Evolutionary conservation across 2,113 vertebrate genomes (phyloP).

Genomic region (Capreolus pygargus): DNA sequence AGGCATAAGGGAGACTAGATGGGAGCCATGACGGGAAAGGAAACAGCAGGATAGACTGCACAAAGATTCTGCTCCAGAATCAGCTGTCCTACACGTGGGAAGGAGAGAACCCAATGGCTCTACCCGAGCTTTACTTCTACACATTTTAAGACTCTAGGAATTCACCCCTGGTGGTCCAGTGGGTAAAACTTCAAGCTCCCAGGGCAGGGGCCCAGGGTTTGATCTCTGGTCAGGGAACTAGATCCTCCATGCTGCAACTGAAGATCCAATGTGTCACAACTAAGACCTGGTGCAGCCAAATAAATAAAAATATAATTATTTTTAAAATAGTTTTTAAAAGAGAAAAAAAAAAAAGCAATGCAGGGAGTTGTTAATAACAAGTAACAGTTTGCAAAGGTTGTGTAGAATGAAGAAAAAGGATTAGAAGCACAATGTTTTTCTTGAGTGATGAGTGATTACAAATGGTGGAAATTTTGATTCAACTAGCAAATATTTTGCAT

Average conservation of each 20-base stretch:
- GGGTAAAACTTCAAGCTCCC: not conserved
- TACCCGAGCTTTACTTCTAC: not conserved
- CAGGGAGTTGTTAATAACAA: not conserved
- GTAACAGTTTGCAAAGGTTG: not conserved
- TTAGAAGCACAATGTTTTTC: not conserved
- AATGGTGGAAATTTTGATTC: conserved; percentile 16
- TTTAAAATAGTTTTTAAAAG: not conserved
- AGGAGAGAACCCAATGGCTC: not conserved
- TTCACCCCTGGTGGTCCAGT: not conserved
- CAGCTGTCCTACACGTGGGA: rapidly evolving
- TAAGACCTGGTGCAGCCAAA: not conserved
- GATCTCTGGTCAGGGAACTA: not conserved
- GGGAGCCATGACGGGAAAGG: not conserved
- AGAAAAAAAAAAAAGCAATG: not conserved
- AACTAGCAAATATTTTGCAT: conserved; percentile 18
- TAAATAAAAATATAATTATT: not conserved
- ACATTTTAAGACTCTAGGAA: not conserved
- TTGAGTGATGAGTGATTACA: conserved; percentile 28
- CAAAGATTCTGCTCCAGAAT: not conserved
- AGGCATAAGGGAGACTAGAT: not conserved
- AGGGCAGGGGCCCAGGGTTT: not conserved
- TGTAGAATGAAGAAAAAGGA: not conserved
- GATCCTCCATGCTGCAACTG: not conserved
- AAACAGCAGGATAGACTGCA: not conserved
- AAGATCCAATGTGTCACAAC: not conserved